A percentile compares a stretch with the other conserved stretches of the same genome.
Conservation (phyloP, 2,888 invertebrate species). For the Galerucella calmariensis region DNA sequence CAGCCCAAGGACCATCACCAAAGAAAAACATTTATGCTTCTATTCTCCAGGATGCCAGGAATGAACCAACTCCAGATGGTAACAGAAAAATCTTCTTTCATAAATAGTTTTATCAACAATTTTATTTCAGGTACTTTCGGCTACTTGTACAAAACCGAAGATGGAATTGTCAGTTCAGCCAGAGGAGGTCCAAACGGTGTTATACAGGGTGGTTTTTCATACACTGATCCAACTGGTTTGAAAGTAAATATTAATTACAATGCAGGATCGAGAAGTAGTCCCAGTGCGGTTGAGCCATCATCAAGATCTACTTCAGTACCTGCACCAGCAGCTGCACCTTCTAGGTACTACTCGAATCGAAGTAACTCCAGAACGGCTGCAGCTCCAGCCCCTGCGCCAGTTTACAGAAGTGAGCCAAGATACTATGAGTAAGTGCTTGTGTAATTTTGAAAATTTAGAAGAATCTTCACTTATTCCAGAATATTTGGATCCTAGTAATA, state of each 20-base stretch:
- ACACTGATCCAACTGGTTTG: slow-evolving; percentile 64
- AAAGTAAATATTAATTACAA: slow-evolving; percentile 64
- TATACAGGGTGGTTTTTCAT: slow-evolving; percentile 63
- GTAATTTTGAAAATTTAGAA: no score
- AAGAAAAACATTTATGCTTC: slow-evolving; percentile 55
- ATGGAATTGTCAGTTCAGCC: slow-evolving; percentile 63
- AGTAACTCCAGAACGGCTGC: slow-evolving; percentile 32
- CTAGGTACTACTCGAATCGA: slow-evolving; percentile 35
- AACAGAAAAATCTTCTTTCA: slow-evolving; percentile 11
- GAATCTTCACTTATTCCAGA: no score
- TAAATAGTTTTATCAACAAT: slow-evolving; percentile 1
- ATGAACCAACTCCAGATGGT: slow-evolving; percentile 62
- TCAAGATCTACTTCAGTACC: slow-evolving; percentile 22
- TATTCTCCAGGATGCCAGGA: slow-evolving; percentile 62
- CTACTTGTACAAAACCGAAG: slow-evolving; percentile 63
- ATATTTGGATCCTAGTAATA: no score
- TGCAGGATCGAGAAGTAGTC: slow-evolving; percentile 57
- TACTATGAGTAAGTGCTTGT: slow-evolving; percentile 41
- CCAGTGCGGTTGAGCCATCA: slow-evolving; percentile 26
- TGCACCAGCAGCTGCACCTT: slow-evolving; percentile 9
- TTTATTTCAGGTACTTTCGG: slow-evolving; percentile 59
- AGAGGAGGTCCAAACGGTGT: slow-evolving; percentile 61
- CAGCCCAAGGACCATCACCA: slow-evolving; percentile 35
- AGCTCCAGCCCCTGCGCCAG: slow-evolving; percentile 31
- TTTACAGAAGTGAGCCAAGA: slow-evolving; percentile 43